Evolutionary conservation across 64 coral and sea anemone species (phyloP).

Genomic region (Dendrophyllia cribrosa): DNA sequence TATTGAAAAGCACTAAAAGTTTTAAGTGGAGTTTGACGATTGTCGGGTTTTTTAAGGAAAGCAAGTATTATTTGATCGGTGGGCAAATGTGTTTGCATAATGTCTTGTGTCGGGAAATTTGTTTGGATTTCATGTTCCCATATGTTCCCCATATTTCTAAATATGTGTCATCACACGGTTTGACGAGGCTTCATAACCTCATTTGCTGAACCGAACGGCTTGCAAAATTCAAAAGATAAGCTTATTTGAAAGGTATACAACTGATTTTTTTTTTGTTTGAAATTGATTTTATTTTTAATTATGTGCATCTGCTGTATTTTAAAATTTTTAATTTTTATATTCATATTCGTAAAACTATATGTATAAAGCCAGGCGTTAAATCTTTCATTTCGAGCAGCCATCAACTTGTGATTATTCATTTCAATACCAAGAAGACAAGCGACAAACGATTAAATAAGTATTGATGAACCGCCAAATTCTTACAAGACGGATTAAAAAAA

Average conservation of each 20-base stretch:
- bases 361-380: no score
- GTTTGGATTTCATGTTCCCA: not conserved
- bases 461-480: no score
- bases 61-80: not conserved
- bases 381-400: no score
- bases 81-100: slow-evolving; percentile 21
- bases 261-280: not conserved
- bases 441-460: no score
- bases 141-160: not conserved
- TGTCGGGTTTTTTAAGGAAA: not conserved
- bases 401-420: no score
- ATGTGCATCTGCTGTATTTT: not conserved
- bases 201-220: not conserved
- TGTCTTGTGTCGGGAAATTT: not conserved
- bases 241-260: not conserved
- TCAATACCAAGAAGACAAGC: no score
- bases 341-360: no score
- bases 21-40: not conserved
- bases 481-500: not conserved
- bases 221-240: not conserved
- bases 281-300: no score
- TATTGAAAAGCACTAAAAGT: not conserved
- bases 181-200: not conserved
- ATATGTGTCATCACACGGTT: not conserved
- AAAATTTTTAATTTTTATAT: not conserved